phyloP scores from a whole-genome alignment of 2,797 vertebrate species.

The Balearica regulorum region DNA sequence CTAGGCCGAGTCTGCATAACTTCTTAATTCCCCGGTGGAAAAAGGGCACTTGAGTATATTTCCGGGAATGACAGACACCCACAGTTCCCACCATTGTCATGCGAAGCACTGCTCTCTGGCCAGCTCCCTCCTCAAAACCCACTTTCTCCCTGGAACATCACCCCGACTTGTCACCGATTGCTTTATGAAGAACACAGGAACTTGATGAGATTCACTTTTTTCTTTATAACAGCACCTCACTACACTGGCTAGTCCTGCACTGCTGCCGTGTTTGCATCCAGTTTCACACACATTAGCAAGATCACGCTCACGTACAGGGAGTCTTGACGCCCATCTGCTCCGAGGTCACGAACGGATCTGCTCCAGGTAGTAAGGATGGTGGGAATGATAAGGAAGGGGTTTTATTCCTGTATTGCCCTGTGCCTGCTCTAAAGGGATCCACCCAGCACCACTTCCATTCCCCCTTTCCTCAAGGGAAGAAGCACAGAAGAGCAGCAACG shows the following conservation, averaged over 20 bases:
- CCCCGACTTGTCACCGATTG: not conserved
- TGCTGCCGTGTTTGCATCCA: rapidly evolving
- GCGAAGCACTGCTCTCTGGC: not conserved
- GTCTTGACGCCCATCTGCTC: not conserved
- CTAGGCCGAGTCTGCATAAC: not conserved
- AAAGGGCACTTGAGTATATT: not conserved
- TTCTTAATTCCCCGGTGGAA: not conserved
- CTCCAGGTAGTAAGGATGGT: not conserved
- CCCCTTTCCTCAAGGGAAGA: not conserved
- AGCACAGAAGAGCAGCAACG: rapidly evolving
- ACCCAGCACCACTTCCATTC: not conserved
- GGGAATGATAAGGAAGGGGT: not conserved
- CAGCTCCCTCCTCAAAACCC: not conserved
- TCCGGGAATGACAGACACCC: not conserved
- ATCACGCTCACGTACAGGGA: rapidly evolving
- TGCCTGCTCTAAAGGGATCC: not conserved
- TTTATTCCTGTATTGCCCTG: not conserved
- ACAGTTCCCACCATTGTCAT: not conserved
- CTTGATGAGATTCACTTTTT: not conserved
- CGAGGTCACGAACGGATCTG: rapidly evolving
- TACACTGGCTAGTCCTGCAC: not conserved
- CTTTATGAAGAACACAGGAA: not conserved
- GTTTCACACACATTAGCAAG: rapidly evolving
- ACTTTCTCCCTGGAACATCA: not conserved
- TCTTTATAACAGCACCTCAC: not conserved